A percentile compares a stretch with the other conserved stretches of the same genome.
Evolutionary conservation across 2,888 invertebrate genomes (phyloP).

Genomic region (Andrena marginata): DNA sequence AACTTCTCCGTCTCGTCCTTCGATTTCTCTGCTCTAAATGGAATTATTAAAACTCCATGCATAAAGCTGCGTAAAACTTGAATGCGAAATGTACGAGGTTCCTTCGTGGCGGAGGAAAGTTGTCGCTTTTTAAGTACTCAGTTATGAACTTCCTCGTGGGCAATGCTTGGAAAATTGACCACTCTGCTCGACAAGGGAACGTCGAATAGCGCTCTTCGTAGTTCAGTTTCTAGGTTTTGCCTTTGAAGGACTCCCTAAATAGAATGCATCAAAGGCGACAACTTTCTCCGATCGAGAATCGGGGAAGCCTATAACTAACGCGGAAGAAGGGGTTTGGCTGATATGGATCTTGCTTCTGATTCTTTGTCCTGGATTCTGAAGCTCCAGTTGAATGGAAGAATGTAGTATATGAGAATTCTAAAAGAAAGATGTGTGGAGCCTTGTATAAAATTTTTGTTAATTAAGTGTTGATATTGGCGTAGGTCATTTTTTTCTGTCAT

Average conservation of each 20-base stretch:
- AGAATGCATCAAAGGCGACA: background rate
- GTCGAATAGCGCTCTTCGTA: background rate
- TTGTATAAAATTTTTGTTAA: background rate
- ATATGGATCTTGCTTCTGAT: background rate
- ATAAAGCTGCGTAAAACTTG: background rate
- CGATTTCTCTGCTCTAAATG: background rate
- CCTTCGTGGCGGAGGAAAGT: background rate
- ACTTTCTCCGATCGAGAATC: conserved; percentile 4
- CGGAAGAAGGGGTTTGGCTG: background rate
- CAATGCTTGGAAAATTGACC: background rate
- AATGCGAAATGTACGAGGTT: background rate
- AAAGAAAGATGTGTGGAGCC: background rate
- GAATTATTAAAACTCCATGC: background rate
- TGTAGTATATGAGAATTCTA: background rate
- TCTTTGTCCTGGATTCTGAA: background rate
- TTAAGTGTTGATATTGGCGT: background rate
- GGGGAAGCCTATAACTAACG: background rate
- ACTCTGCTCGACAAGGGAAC: background rate
- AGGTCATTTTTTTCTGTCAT: background rate
- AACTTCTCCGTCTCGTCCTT: background rate
- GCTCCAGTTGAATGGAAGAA: background rate
- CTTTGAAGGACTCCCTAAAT: background rate
- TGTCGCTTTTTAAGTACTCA: background rate
- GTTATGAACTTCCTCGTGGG: background rate
- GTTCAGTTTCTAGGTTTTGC: background rate